phyloP scores from a whole-genome alignment of 2,888 invertebrate species.

The Thereva nobilitata region DNA sequence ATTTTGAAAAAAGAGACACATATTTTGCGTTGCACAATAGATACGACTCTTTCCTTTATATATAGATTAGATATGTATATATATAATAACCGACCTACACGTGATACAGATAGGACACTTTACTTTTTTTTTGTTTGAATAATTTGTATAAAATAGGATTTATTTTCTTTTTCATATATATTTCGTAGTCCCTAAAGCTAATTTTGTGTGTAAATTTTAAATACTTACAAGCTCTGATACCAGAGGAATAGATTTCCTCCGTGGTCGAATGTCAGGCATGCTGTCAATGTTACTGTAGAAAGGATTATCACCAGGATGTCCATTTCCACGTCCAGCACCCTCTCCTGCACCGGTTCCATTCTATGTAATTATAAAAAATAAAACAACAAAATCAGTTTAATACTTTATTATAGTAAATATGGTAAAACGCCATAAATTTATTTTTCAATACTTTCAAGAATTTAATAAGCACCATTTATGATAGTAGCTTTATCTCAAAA shows the following conservation, averaged over 20 bases:
- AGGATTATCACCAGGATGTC: constrained; percentile 93
- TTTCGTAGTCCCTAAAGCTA: not conserved
- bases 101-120: not conserved
- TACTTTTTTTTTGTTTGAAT: not conserved
- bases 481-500: too few species aligned
- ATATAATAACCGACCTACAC: too few species aligned
- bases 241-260: constrained; percentile 95
- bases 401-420: not conserved
- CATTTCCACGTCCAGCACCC: constrained; percentile 77
- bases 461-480: too few species aligned
- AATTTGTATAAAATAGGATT: too few species aligned
- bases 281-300: constrained; percentile 99
- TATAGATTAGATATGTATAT: too few species aligned
- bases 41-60: too few species aligned
- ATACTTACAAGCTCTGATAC: constrained; percentile 97
- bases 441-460: too few species aligned
- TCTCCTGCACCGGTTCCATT: constrained; percentile 83
- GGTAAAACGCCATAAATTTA: too few species aligned
- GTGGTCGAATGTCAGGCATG: constrained; percentile 97
- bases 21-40: too few species aligned
- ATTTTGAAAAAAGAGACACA: too few species aligned
- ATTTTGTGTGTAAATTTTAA: not conserved
- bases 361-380: constrained; percentile 61
- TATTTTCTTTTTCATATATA: too few species aligned
- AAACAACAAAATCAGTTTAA: not conserved